Evolutionary conservation across 2,888 invertebrate genomes (phyloP).

Genomic region (Cryptocheilus praepositus): DNA sequence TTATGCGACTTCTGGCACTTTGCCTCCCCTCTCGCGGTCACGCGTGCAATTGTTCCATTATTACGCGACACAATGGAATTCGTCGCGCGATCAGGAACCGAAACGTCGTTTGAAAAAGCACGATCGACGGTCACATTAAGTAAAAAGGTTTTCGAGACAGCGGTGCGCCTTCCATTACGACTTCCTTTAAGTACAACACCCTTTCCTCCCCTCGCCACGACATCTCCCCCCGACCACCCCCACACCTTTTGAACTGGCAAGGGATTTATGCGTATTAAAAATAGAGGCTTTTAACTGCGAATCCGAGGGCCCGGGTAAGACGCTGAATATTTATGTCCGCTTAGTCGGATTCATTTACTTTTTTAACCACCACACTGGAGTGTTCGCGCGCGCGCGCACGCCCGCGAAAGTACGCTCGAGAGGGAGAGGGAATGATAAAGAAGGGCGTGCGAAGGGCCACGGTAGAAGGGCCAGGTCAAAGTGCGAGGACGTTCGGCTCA

Average conservation of each 20-base stretch:
- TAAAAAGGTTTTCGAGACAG: slow-evolving; percentile 16
- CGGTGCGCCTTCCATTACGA: slow-evolving; percentile 23
- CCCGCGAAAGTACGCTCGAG: not conserved
- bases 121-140: slow-evolving; percentile 11
- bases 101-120: slow-evolving; percentile 8
- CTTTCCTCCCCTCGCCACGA: not conserved
- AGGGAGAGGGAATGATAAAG: not conserved
- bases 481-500: slow-evolving; percentile 31
- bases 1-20: not conserved
- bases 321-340: slow-evolving; percentile 57
- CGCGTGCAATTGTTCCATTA: not conserved
- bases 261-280: slow-evolving; percentile 58
- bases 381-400: not conserved
- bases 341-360: slow-evolving; percentile 49
- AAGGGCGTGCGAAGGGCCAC: slow-evolving; percentile 1
- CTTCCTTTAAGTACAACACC: slow-evolving; percentile 32
- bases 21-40: not conserved
- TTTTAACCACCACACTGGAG: slow-evolving; percentile 29
- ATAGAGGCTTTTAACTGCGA: slow-evolving; percentile 59
- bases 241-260: slow-evolving; percentile 22
- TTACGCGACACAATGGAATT: not conserved
- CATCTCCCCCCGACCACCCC: slow-evolving; percentile 1
- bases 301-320: slow-evolving; percentile 43
- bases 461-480: slow-evolving; percentile 35
- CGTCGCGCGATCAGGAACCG: slow-evolving; percentile 10